Evolutionary conservation across 2,113 vertebrate species (phyloP).

Genomic region (Dunckerocampus dactyliophorus): DNA sequence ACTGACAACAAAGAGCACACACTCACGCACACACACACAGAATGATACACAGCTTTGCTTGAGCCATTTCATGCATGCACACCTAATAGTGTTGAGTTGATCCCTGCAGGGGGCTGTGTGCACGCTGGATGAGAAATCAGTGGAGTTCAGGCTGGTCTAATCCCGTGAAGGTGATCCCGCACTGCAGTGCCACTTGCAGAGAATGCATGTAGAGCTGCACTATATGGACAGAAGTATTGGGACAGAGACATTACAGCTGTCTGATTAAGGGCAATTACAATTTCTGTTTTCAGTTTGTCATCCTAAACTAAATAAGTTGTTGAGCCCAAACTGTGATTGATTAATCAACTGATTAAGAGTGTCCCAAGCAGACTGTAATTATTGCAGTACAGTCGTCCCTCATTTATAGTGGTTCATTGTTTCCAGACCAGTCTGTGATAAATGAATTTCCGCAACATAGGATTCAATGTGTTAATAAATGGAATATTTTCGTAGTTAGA

Average conservation of each 20-base stretch:
- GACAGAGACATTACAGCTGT: background rate
- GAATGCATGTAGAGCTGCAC: background rate
- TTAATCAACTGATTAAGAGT: too few relatives aligned
- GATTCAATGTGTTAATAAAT: too few relatives aligned
- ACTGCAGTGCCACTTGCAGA: slow-evolving; percentile 17
- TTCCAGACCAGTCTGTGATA: too few relatives aligned
- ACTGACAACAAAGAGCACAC: slow-evolving; percentile 24
- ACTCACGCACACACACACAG: background rate
- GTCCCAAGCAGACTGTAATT: too few relatives aligned
- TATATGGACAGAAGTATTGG: slow-evolving; percentile 1
- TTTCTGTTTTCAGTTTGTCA: too few relatives aligned
- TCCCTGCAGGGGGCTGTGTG: slow-evolving; percentile 10
- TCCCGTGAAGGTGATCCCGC: slow-evolving; percentile 31
- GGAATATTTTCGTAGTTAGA: too few relatives aligned
- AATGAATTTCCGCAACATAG: too few relatives aligned
- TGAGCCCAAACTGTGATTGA: too few relatives aligned
- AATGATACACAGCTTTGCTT: slow-evolving; percentile 1
- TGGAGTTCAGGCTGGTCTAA: slow-evolving; percentile 32
- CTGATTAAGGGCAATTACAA: too few relatives aligned
- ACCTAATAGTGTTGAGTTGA: slow-evolving; percentile 22
- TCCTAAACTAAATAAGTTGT: too few relatives aligned
- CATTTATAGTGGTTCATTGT: too few relatives aligned
- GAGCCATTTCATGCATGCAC: slow-evolving; percentile 10
- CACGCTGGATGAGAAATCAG: slow-evolving; percentile 17
- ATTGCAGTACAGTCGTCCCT: too few relatives aligned